Evolutionary conservation across 2,888 invertebrate genomes (phyloP), one percentile per base, ranked within the genome.

Genomic region (Epinotia brunnichana): DNA sequence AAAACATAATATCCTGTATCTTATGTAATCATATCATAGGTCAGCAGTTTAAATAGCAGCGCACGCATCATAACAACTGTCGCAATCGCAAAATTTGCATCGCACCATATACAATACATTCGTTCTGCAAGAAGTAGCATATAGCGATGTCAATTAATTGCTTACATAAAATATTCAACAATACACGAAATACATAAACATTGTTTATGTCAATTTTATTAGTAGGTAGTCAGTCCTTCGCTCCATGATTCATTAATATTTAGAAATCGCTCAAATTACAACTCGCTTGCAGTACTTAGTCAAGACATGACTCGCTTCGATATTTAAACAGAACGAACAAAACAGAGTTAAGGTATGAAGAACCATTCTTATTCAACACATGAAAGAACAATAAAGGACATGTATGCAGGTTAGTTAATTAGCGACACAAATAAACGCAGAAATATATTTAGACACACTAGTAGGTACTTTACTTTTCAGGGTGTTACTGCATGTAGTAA

Each of bases 221-320:
- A 35, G 35, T 35, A 56, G 29, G 24, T 29, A 63, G 19, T 44
- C 19, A 35, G 11, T 44, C 24, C 24, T 66, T 66, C 59, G 57
- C 60, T 60, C n/a, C 19, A 19, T 66, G 64, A 71, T 19, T 66
- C 70, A 71, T 41, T 56, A 61, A 67, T 67, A 71, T 71, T 67
- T 73, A 57, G 39, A 53, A 63, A 53, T 63, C 62, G 48, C 57
- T 63, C 62, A 57, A 73, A 69, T 59, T 56, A 63, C 68, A 63
- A 39, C 53, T 61, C 19, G 68, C 57, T 57, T 69, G 24, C 41
- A 56, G 41, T 51, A 9, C 35, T 35, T 35, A 72, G 51, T 62
- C 24, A 54, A 68, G 39, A 63, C 57, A 53, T 57, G 29, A 53
- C 39, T 69, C 56, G 67, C 54, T 4, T 41, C 69, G 11, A 51